Conservation (phyloP, 1,140 invertebrate genomes). For the Drosophila dunni region DNA sequence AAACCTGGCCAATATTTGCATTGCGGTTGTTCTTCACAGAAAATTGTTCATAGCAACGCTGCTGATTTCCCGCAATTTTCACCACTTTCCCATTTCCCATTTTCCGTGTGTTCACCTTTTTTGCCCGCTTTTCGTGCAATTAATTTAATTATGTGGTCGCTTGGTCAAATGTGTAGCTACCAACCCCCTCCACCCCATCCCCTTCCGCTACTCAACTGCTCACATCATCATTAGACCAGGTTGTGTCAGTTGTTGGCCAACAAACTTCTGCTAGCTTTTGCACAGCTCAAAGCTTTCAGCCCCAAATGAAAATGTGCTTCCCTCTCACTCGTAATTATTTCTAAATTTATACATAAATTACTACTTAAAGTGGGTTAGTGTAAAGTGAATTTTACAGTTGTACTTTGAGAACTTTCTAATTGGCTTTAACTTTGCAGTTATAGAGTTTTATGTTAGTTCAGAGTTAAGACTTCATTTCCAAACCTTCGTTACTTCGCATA, state of each 20-base stretch:
- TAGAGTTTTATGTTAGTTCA: too few relatives aligned
- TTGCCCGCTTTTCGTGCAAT: slow-evolving; percentile 59
- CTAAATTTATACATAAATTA: slow-evolving; percentile 14
- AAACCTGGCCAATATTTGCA: slow-evolving; percentile 48
- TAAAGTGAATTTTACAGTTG: not conserved
- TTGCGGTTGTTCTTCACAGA: too few relatives aligned
- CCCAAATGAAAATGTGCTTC: slow-evolving; percentile 67
- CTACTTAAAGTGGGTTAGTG: not conserved
- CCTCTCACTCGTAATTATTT: not conserved
- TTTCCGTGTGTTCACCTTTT: slow-evolving; percentile 22
- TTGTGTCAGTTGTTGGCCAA: not conserved
- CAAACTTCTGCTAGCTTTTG: slow-evolving; percentile 32
- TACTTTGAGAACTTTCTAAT: not conserved
- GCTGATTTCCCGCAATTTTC: too few relatives aligned
- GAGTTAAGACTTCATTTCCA: too few relatives aligned
- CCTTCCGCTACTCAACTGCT: not conserved
- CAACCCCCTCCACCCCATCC: not conserved
- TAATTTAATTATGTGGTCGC: slow-evolving; percentile 81
- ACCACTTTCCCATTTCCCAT: not conserved
- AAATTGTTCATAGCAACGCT: not conserved
- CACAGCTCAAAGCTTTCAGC: slow-evolving; percentile 59
- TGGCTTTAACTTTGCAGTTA: not conserved
- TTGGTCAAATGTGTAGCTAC: slow-evolving; percentile 3
- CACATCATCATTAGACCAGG: slow-evolving; percentile 34
- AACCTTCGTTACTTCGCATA: not conserved